These are phyloP conservation scores for Quadroppia sp. DNA, from an alignment of 2,888 invertebrate genomes.

Conservation along the genomic window DNA sequence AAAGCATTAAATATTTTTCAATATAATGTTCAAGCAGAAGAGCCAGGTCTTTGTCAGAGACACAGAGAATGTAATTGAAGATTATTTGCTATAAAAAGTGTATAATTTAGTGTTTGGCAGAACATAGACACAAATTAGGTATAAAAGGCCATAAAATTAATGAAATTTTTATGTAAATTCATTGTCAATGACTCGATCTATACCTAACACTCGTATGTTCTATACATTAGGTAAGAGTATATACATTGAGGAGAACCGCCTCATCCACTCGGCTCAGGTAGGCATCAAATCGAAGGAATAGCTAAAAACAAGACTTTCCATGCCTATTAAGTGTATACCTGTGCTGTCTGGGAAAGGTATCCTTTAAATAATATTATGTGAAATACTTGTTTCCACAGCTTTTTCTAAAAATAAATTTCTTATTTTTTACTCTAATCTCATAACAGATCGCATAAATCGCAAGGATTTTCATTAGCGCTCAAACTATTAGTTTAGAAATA, in stretches of 20 bases:
- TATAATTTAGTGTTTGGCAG: constrained; percentile 14
- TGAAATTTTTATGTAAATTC: constrained; percentile 5
- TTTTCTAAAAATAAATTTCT: background rate
- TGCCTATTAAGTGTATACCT: background rate
- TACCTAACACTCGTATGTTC: background rate
- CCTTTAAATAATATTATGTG: background rate
- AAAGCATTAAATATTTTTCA: no score
- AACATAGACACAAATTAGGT: background rate
- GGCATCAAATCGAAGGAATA: background rate
- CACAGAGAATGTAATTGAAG: no score
- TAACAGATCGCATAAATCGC: background rate
- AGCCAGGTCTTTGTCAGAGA: no score
- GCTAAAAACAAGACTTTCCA: background rate
- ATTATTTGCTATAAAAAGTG: background rate
- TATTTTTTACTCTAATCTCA: background rate
- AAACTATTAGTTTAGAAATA: no score
- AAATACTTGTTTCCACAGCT: background rate
- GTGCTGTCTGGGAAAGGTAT: background rate
- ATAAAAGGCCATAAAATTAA: constrained; percentile 19
- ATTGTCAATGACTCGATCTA: background rate
- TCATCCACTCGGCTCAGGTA: background rate
- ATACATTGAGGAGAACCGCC: background rate
- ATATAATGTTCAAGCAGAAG: no score
- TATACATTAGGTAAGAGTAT: no score
- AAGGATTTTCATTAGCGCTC: constrained; percentile 7